Conservation (phyloP, 1,140 invertebrate genomes). For the Acromyrmex heyeri region DNA sequence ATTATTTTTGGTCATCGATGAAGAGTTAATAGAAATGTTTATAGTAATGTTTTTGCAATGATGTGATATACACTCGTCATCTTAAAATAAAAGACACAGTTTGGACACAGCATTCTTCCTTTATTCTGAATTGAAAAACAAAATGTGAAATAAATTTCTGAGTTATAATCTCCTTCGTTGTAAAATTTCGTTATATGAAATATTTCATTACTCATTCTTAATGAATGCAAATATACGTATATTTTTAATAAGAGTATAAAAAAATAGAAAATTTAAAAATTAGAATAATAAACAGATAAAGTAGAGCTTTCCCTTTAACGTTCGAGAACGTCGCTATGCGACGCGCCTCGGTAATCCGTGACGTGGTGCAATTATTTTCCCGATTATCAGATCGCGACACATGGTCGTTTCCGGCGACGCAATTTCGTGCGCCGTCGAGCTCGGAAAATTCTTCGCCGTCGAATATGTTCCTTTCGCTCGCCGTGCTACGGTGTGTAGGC, state of each 20-base stretch:
- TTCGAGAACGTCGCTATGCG: neutral
- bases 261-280: neutral
- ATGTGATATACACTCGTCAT: neutral
- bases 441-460: slow-evolving; percentile 65
- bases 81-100: too few species aligned
- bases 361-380: slow-evolving; percentile 30
- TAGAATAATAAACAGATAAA: neutral
- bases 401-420: slow-evolving; percentile 49
- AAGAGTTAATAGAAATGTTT: neutral
- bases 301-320: neutral
- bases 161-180: neutral
- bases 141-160: neutral
- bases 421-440: slow-evolving; percentile 69
- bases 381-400: slow-evolving; percentile 52
- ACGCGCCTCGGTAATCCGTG: slow-evolving; percentile 23
- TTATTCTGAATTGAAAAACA: neutral
- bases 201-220: neutral
- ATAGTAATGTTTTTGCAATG: neutral
- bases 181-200: neutral
- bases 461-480: slow-evolving; percentile 54
- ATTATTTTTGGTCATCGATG: neutral
- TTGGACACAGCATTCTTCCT: neutral
- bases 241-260: neutral
- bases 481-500: neutral
- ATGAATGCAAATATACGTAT: neutral